Percentiles rank a stretch among this genome's conserved stretches.
phyloP scores from a whole-genome alignment of 2,888 invertebrate genomes.

The Heteropelma amictum region DNA sequence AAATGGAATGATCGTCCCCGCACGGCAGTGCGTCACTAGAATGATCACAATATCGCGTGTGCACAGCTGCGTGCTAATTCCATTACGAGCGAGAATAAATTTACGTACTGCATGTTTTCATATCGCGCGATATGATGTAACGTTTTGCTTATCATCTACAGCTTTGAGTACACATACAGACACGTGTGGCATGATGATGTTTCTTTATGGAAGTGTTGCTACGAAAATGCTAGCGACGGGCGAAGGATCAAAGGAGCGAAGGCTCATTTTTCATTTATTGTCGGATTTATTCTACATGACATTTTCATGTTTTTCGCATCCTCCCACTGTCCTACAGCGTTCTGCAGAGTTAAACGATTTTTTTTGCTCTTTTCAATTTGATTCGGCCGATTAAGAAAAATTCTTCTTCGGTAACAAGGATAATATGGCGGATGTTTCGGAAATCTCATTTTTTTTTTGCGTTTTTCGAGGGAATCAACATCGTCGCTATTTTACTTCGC shows the following conservation, averaged over 20 bases:
- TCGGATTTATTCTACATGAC: neutral
- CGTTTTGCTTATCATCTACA: constrained; percentile 52
- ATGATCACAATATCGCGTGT: constrained; percentile 71
- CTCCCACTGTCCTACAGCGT: no score
- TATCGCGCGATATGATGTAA: constrained; percentile 54
- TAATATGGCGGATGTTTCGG: no score
- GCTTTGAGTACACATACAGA: neutral
- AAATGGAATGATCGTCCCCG: neutral
- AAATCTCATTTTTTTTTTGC: no score
- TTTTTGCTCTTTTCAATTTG: no score
- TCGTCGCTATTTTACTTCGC: no score
- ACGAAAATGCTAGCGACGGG: neutral
- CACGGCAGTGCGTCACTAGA: constrained; percentile 27
- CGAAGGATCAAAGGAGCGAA: neutral
- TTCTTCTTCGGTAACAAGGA: no score
- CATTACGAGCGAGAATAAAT: constrained; percentile 69
- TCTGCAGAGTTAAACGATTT: no score
- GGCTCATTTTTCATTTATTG: neutral
- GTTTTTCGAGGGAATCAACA: no score
- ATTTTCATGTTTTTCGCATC: neutral
- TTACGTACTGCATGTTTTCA: constrained; percentile 57
- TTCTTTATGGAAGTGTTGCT: neutral
- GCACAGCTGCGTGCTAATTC: constrained; percentile 64
- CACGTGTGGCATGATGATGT: neutral
- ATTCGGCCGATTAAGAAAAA: no score